A percentile compares a stretch with the other conserved stretches of the same genome.
phyloP scores from a whole-genome alignment of 2,113 vertebrate species.

The Hyla sarda region DNA sequence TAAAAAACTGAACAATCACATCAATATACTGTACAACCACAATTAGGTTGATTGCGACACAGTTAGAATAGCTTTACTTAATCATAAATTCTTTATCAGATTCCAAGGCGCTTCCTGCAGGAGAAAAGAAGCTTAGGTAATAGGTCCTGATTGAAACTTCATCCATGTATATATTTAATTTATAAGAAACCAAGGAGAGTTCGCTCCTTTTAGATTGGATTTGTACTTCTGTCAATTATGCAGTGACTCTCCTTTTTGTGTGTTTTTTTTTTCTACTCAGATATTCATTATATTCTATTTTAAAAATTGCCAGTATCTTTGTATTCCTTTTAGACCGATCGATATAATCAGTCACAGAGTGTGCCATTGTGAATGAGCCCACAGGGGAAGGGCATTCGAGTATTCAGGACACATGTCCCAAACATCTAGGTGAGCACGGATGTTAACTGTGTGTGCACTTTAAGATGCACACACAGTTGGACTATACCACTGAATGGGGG shows the following conservation, averaged over 20 bases:
- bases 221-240: constrained; percentile 25
- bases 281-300: not conserved
- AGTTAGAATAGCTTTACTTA: constrained; percentile 31
- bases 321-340: no score
- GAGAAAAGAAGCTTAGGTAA: constrained; percentile 24
- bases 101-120: constrained; percentile 10
- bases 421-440: no score
- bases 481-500: no score
- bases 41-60: constrained; percentile 53
- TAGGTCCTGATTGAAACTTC: constrained; percentile 28
- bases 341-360: no score
- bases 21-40: constrained; percentile 50
- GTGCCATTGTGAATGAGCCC: no score
- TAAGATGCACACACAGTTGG: no score
- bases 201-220: constrained; percentile 17
- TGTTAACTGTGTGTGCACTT: no score
- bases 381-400: no score
- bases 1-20: constrained; percentile 52
- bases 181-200: not conserved
- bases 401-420: no score
- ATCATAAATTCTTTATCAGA: constrained; percentile 50
- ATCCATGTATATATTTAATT: constrained; percentile 30
- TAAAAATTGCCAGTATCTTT: no score
- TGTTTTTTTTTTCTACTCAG: not conserved
- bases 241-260: not conserved